These are phyloP conservation scores for Euphydryas editha DNA, from an alignment of 2,888 invertebrate genomes.

Conservation along the genomic window DNA sequence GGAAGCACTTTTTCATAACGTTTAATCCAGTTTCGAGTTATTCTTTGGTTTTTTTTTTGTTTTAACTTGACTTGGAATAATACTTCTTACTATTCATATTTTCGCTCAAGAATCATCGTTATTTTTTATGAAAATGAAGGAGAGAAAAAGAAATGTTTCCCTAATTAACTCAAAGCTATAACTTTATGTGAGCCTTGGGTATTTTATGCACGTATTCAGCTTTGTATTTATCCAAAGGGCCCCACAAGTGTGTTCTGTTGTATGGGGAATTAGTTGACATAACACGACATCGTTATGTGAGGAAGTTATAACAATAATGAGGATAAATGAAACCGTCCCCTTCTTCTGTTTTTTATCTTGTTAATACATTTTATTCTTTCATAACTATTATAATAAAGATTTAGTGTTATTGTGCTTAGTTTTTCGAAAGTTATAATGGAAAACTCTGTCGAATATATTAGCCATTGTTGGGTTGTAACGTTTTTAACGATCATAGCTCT, in stretches of 20 bases:
- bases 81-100: conserved; percentile 5
- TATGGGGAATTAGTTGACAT: conserved; percentile 2
- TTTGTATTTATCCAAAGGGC: conserved; percentile 1
- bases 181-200: neutral
- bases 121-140: neutral
- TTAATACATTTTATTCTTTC: no score
- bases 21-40: conserved; percentile 27
- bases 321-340: neutral
- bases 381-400: no score
- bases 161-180: neutral
- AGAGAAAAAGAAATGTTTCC: neutral
- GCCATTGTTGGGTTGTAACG: no score
- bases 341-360: no score
- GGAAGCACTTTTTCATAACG: conserved; percentile 21
- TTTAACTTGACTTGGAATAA: conserved; percentile 12
- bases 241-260: neutral
- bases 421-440: no score
- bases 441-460: no score
- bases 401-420: no score
- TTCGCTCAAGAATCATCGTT: neutral
- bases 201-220: neutral
- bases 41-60: conserved; percentile 19
- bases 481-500: no score
- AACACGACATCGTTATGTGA: neutral
- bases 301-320: neutral